Base-by-base conservation (phyloP, 37 sponge, comb jelly and placozoan species). In the Dysidea cf. avara region DNA sequence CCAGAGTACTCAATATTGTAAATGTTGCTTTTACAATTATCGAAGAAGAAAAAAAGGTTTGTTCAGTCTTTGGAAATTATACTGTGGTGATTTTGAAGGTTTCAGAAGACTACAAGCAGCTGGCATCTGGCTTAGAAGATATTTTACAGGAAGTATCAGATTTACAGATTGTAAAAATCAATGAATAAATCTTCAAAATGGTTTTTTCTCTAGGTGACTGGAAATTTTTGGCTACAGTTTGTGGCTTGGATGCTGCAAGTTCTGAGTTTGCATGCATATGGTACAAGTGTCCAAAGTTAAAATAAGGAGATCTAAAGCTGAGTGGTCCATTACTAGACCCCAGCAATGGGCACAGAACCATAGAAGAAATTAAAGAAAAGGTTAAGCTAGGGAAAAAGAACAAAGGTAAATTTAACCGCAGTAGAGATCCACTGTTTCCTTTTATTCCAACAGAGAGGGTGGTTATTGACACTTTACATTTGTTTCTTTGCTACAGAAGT, bases 381-480 rank as follows among this genome's bases (percentile, higher is more conserved):
- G 1, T 48, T 14, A 74, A 61, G 17, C 58, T 56, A 28, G 58
- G 58, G 7, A 57, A 56, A 2, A 29, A 60, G 18, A 31, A n/a
- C 39, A 74, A 20, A 0, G 7, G 39, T 17, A 3, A 33, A 13
- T 40, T 67, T 21, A 39, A 39, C 39, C 50, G 71, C 24, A 53
- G 20, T 20, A 13, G 29, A n/a, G 6, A 4, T n/a, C 53, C 71
- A 18, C 14, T 70, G 16, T 70, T 70, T 53, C 31, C 5, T 3
- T 53, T 39, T 30, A 53, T 70, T 31, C 71, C 71, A 7, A 70
- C 50, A 5, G 36, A 53, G 3, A 29, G 37, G 24, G 71, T 74
- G 2, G 50, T 74, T 37, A 74, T 74, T 61, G 74, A 74, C 22
- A 26, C 61, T 18, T 61, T 74, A 39, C 61, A 74, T 60, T 29